These are phyloP conservation scores for Miltochrista miniata DNA, from an alignment of 2,888 invertebrate species.

Conservation along the genomic window DNA sequence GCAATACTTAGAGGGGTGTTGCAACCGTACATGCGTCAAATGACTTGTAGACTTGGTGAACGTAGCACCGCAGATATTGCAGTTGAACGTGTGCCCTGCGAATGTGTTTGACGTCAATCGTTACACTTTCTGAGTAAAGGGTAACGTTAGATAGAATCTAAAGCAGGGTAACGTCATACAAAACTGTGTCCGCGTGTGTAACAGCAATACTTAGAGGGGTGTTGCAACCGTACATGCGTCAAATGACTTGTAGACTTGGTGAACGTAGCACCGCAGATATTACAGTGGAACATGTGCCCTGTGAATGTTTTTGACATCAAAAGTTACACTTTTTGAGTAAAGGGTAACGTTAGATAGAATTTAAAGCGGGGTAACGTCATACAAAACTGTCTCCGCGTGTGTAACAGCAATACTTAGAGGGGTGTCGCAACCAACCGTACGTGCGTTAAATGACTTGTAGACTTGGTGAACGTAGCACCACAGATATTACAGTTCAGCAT, in stretches of 20 bases:
- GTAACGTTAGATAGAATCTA: too few species aligned
- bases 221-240: slow-evolving; percentile 61
- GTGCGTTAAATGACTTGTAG: slow-evolving; percentile 64
- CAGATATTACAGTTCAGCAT: slow-evolving; percentile 59
- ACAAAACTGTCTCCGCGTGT: too few species aligned
- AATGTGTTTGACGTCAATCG: background rate
- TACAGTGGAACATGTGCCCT: slow-evolving; percentile 52
- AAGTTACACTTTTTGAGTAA: too few species aligned
- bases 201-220: slow-evolving; percentile 56
- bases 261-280: slow-evolving; percentile 57
- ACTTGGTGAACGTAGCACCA: slow-evolving; percentile 53
- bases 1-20: slow-evolving; percentile 54
- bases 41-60: slow-evolving; percentile 63
- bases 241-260: slow-evolving; percentile 60
- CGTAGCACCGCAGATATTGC: slow-evolving; percentile 54
- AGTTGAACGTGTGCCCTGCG: slow-evolving; percentile 45
- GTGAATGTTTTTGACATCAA: background rate
- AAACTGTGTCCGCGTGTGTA: slow-evolving; percentile 62
- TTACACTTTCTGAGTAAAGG: too few species aligned
- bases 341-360: too few species aligned
- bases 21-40: slow-evolving; percentile 60
- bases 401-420: too few species aligned
- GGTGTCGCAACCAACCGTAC: slow-evolving; percentile 60
- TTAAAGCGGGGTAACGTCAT: too few species aligned
- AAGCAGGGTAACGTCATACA: too few species aligned